These are phyloP conservation scores for Drosophila lacicola DNA, from an alignment of 2,888 invertebrate genomes.

Conservation along the genomic window DNA sequence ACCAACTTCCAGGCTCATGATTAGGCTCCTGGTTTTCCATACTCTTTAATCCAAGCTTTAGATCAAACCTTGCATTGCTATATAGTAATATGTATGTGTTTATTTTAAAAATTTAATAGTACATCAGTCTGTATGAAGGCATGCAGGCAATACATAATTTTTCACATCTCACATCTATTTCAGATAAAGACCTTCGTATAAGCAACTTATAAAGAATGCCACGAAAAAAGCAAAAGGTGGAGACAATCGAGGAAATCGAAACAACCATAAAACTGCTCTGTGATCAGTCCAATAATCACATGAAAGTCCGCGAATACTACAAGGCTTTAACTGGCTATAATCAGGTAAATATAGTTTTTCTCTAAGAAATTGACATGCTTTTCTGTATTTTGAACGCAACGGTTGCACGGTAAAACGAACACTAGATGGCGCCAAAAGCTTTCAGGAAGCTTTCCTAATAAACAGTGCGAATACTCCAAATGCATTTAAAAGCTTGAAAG, in stretches of 20 bases:
- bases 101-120: too few relatives aligned
- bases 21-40: too few relatives aligned
- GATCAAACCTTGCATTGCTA: too few relatives aligned
- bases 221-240: constrained; percentile 82
- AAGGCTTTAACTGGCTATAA: constrained; percentile 90
- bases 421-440: constrained; percentile 26
- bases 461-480: too few relatives aligned
- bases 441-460: not conserved
- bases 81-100: too few relatives aligned
- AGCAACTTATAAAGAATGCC: constrained; percentile 65
- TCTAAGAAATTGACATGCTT: not conserved
- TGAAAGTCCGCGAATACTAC: constrained; percentile 90
- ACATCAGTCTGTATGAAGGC: too few relatives aligned
- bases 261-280: constrained; percentile 89
- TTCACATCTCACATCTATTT: not conserved
- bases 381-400: constrained; percentile 18
- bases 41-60: too few relatives aligned
- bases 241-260: constrained; percentile 85
- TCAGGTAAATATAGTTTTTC: constrained; percentile 87
- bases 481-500: too few relatives aligned
- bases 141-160: too few relatives aligned
- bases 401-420: not conserved
- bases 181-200: not conserved
- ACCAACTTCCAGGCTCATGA: too few relatives aligned
- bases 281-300: constrained; percentile 91